These are phyloP conservation scores for Lasiurus borealis DNA, from an alignment of 2,113 vertebrate genomes.

Conservation along the genomic window DNA sequence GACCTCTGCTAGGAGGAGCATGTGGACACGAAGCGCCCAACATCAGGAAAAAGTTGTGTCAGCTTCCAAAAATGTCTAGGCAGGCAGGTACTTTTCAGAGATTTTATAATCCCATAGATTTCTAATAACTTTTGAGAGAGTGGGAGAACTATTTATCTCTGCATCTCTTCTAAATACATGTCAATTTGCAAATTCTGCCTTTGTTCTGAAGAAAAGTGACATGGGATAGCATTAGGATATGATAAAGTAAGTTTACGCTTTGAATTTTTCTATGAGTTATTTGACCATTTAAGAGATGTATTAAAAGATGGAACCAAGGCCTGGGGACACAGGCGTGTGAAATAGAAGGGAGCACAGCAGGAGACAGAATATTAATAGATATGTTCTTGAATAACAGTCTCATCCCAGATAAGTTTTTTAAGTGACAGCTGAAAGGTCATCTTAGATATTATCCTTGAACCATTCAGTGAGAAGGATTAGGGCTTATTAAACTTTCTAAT, in stretches of 20 bases:
- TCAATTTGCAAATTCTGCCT: conserved; percentile 15
- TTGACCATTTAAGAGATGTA: background rate
- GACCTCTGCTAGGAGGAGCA: background rate
- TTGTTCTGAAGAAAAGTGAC: conserved; percentile 33
- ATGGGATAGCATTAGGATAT: background rate
- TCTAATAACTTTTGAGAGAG: background rate
- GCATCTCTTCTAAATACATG: background rate
- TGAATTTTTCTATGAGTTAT: background rate
- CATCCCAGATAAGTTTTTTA: background rate
- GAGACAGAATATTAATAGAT: background rate
- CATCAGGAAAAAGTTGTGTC: background rate
- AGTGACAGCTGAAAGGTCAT: conserved; percentile 35
- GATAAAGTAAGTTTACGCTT: background rate
- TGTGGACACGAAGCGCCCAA: background rate
- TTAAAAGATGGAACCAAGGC: background rate
- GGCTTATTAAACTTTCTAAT: conserved; percentile 16
- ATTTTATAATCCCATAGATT: background rate
- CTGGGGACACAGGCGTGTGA: background rate
- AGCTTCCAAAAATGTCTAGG: background rate
- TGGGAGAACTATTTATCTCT: background rate
- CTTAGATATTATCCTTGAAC: conserved; percentile 54
- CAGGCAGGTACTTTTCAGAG: background rate
- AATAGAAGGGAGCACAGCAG: background rate
- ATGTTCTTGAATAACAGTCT: background rate
- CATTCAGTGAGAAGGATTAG: background rate